Base-by-base conservation (phyloP, 2,888 invertebrate species). In the Xiphydria camelus region DNA sequence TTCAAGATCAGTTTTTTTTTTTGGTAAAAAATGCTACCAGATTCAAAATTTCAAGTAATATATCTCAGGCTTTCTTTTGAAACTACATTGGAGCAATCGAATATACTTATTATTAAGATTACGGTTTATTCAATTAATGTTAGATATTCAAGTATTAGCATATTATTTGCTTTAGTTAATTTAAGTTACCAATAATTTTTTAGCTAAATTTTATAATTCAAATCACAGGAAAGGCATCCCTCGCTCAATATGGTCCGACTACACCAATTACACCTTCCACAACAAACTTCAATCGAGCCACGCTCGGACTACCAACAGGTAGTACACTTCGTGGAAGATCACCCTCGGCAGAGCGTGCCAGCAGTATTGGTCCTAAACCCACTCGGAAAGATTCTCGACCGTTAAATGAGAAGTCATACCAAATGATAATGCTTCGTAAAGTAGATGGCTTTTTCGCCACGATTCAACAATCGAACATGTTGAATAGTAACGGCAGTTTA, bases 381-480 rank as follows among this genome's bases (percentile, higher is more conserved):
- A 38, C 61, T 1, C 62, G 61, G 4, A 75, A 74, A 42, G 75
- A 75, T 26, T 61, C 45, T 9, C 51, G 73, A 17, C 67, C 66
- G 2, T 45, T 75, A 2, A 52, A 22, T 4, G 75, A 75, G 15
- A 75, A 73, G 46, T 38, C 20, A 1, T 71, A 66, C 53, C 75
- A 73, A 42, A 14, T 47, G 4, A 31, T 42, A n/a, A 70, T 73
- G 69, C 55, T 70, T 1, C 43, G 23, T 4, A 68, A 61, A 32
- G 65, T 75, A 36, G 74, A 75, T 34, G 44, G 50, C 18, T 75
- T 59, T 33, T 68, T 75, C 32, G 29, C 32, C 2, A 7, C 47
- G 0, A 62, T 65, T 20, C 43, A 61, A 4, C 53, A 58, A 31
- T 52, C 49, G 7, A 17, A 40, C 0, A 53, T 68, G 46, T 44